Conservation (phyloP, 92 coral and sea anemone species). For the Siderastrea radians region DNA sequence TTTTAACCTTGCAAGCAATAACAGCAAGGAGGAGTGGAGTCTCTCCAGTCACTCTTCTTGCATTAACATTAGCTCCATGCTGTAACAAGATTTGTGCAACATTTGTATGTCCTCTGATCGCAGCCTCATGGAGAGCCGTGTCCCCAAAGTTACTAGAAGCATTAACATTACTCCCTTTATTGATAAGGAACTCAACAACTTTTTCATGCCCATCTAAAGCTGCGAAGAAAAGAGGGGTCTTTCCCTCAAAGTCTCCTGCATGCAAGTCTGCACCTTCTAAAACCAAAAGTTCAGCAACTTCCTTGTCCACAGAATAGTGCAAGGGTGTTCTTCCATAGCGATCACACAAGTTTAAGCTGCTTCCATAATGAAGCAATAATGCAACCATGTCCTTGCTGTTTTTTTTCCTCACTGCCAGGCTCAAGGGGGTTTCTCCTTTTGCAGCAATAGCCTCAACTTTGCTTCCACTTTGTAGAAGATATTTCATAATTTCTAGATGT, state of each 20-base stretch:
- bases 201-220: slow-evolving; percentile 68
- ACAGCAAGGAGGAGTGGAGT: slow-evolving; percentile 71
- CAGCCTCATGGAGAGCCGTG: slow-evolving; percentile 79
- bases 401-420: slow-evolving; percentile 70
- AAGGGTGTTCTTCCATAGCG: slow-evolving; percentile 70
- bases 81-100: slow-evolving; percentile 63
- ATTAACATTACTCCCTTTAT: slow-evolving; percentile 59
- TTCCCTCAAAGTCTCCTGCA: slow-evolving; percentile 68
- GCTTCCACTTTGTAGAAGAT: slow-evolving; percentile 61
- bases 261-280: slow-evolving; percentile 61
- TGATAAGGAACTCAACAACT: slow-evolving; percentile 66
- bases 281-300: slow-evolving; percentile 66
- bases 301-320: slow-evolving; percentile 63
- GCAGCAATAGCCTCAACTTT: slow-evolving; percentile 50
- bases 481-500: slow-evolving; percentile 52
- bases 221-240: slow-evolving; percentile 75
- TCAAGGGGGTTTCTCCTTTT: slow-evolving; percentile 69
- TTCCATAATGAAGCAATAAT: slow-evolving; percentile 60
- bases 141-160: slow-evolving; percentile 57
- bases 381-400: slow-evolving; percentile 59
- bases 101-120: slow-evolving; percentile 65
- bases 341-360: slow-evolving; percentile 49
- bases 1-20: slow-evolving; percentile 63
- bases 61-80: slow-evolving; percentile 67
- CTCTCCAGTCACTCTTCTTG: slow-evolving; percentile 71